Conservation (phyloP, 1,140 invertebrate genomes). For the Caerostris darwini region DNA sequence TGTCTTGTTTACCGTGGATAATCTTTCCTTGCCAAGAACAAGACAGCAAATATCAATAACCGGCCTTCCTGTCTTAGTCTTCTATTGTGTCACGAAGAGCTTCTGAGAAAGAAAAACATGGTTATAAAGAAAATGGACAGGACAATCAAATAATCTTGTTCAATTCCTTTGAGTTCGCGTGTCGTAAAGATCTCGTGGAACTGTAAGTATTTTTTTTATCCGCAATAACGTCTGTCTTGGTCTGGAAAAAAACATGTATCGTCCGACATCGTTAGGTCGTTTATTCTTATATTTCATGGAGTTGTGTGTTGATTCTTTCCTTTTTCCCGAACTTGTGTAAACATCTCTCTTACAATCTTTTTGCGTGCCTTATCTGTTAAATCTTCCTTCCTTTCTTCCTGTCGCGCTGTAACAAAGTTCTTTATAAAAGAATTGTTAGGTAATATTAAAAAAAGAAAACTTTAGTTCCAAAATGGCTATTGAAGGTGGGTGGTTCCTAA, state of each 20-base stretch:
- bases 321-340: neutral
- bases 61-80: neutral
- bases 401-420: too few species aligned
- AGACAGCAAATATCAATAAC: conserved; percentile 40
- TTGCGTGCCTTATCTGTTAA: neutral
- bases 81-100: neutral
- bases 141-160: conserved; percentile 26
- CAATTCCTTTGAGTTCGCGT: neutral
- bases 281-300: neutral
- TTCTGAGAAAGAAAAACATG: neutral
- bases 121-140: neutral
- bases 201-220: neutral
- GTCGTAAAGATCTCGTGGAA: neutral
- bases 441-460: too few species aligned
- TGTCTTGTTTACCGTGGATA: neutral
- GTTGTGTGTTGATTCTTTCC: neutral
- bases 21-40: neutral
- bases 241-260: neutral
- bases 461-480: too few species aligned
- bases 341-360: neutral
- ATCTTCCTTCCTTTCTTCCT: too few species aligned
- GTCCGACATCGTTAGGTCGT: neutral
- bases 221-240: neutral
- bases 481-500: too few species aligned
- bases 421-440: too few species aligned